phyloP scores from a whole-genome alignment of 1,140 invertebrate genomes.

The Physella acuta region DNA sequence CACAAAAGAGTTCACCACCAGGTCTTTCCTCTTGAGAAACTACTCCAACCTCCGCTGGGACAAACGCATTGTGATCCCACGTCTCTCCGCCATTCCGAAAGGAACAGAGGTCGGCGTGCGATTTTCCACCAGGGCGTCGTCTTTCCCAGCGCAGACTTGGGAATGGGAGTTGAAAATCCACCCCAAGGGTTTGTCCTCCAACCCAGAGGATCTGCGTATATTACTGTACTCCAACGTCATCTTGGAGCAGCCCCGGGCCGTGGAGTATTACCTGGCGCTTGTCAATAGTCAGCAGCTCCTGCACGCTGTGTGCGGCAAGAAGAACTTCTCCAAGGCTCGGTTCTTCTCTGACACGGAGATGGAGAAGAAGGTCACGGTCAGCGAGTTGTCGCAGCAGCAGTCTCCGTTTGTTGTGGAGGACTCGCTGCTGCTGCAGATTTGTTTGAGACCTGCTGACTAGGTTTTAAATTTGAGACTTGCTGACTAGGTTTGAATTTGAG shows the following conservation, averaged over 20 bases:
- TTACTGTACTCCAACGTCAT: conserved; percentile 57
- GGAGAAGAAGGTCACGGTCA: conserved; percentile 52
- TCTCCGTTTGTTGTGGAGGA: conserved; percentile 49
- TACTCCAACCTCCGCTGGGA: conserved; percentile 62
- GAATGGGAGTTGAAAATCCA: conserved; percentile 60
- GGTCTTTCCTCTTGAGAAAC: conserved; percentile 57
- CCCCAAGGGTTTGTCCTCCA: conserved; percentile 49
- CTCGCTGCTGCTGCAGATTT: conserved; percentile 48
- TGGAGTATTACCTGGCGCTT: conserved; percentile 60
- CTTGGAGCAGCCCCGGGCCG: conserved; percentile 58
- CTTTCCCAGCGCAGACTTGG: conserved; percentile 58
- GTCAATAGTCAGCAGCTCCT: conserved; percentile 56
- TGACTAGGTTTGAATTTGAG: neutral
- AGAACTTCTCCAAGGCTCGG: conserved; percentile 61
- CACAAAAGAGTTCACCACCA: conserved; percentile 55
- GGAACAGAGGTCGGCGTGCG: conserved; percentile 51
- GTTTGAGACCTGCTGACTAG: conserved; percentile 50
- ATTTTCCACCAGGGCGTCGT: conserved; percentile 58
- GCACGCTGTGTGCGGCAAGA: conserved; percentile 56
- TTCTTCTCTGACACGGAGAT: conserved; percentile 52
- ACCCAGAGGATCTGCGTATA: conserved; percentile 53
- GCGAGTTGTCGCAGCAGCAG: conserved; percentile 42
- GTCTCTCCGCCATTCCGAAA: conserved; percentile 41
- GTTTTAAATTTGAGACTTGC: neutral
- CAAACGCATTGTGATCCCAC: conserved; percentile 55